Evolutionary conservation across 1,140 invertebrate genomes (phyloP).

Genomic region (Pseudobourletiella spinata): DNA sequence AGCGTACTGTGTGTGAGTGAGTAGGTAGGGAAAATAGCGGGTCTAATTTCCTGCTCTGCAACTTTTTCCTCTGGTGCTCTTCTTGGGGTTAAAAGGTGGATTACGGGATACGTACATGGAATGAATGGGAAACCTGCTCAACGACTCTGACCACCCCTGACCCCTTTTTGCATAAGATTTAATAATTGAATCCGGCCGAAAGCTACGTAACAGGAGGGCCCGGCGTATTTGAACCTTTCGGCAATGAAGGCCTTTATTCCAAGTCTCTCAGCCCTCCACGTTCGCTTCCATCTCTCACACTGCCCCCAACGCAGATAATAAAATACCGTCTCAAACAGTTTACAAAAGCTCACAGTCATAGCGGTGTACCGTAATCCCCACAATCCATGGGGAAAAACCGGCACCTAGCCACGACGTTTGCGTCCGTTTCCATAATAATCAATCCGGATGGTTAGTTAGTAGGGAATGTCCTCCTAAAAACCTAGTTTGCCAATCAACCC

Average conservation of each 20-base stretch:
- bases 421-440: too few species aligned
- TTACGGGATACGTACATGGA: constrained; percentile 19
- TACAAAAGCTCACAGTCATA: too few species aligned
- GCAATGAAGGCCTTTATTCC: neutral
- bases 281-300: too few species aligned
- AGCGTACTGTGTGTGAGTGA: neutral
- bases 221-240: neutral
- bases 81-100: neutral
- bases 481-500: too few species aligned
- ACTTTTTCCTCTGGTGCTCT: constrained; percentile 22
- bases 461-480: too few species aligned
- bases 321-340: too few species aligned
- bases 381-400: too few species aligned
- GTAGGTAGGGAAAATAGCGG: constrained; percentile 27
- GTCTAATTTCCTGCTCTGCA: constrained; percentile 33
- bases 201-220: neutral
- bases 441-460: too few species aligned
- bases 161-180: constrained; percentile 12
- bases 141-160: constrained; percentile 13
- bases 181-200: neutral
- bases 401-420: too few species aligned
- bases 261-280: neutral
- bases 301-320: too few species aligned
- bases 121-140: constrained; percentile 27
- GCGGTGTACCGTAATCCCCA: too few species aligned